Evolutionary conservation across 1,140 invertebrate species (phyloP).

Genomic region (Meloidogyne floridensis): DNA sequence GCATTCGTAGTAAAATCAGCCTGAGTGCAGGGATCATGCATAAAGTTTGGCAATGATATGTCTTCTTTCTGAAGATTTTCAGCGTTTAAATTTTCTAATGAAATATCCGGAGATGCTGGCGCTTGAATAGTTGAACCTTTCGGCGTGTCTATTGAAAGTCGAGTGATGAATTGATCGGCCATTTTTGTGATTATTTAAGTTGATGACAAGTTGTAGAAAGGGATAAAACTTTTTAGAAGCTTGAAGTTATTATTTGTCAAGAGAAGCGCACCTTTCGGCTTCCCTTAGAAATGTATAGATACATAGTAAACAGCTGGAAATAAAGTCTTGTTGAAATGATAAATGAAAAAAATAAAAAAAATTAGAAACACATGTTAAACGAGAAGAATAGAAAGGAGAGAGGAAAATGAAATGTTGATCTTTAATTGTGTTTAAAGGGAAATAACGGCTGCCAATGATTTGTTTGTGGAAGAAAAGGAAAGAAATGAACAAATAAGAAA

Average conservation of each 20-base stretch:
- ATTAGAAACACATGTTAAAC: neutral
- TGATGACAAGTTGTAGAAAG: neutral
- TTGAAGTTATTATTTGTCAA: neutral
- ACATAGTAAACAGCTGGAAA: neutral
- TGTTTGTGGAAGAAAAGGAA: constrained; percentile 16
- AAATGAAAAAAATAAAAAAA: neutral
- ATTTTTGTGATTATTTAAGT: neutral
- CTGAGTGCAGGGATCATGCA: constrained; percentile 31
- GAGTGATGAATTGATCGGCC: constrained; percentile 14
- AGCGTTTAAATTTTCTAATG: neutral
- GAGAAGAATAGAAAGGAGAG: neutral
- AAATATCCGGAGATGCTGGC: neutral
- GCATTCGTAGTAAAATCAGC: neutral
- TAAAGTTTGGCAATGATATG: constrained; percentile 22
- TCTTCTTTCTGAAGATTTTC: neutral
- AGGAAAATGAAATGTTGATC: neutral
- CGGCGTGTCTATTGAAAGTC: neutral
- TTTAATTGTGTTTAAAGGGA: neutral
- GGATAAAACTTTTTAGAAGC: neutral
- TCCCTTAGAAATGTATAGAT: neutral
- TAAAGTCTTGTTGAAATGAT: neutral
- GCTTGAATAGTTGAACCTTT: constrained; percentile 5
- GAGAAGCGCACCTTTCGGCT: neutral
- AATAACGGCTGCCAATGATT: constrained; percentile 18
- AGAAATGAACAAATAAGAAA: neutral